A percentile compares a stretch with the other conserved stretches of the same genome.
Conservation (phyloP, 1,140 invertebrate genomes). For the Pomacea maculata region DNA sequence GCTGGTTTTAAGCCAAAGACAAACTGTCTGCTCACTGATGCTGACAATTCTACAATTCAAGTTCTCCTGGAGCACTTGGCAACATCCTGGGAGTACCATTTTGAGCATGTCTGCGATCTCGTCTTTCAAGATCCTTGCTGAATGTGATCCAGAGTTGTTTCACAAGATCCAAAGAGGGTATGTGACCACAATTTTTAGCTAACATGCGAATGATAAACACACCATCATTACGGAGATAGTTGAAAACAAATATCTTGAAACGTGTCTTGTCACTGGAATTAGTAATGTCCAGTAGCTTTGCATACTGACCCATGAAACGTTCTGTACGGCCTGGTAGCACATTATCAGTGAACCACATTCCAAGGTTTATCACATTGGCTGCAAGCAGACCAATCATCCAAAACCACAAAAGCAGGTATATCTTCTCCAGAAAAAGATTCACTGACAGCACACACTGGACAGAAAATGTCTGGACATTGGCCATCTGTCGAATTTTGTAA, state of each 20-base stretch:
- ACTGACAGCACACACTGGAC: conserved; percentile 69
- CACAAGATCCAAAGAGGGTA: conserved; percentile 55
- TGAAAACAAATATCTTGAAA: conserved; percentile 47
- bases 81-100: conserved; percentile 4
- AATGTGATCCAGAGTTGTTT: conserved; percentile 50
- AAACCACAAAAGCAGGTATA: conserved; percentile 69
- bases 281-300: conserved; percentile 37
- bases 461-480: conserved; percentile 54
- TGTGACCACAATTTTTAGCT: conserved; percentile 55
- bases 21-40: no score
- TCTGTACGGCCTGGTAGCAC: conserved; percentile 46
- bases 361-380: conserved; percentile 50
- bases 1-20: no score
- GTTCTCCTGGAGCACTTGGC: not conserved
- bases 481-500: conserved; percentile 67
- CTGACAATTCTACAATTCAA: no score
- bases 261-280: conserved; percentile 39
- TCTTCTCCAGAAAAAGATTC: conserved; percentile 70
- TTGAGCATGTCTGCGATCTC: not conserved
- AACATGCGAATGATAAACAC: conserved; percentile 59
- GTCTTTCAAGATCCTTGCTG: conserved; percentile 14
- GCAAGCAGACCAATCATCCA: conserved; percentile 66
- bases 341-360: conserved; percentile 42
- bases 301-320: conserved; percentile 49
- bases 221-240: conserved; percentile 60